These are phyloP conservation scores for Dipodomys spectabilis DNA, from an alignment of 2,113 vertebrate genomes.

Conservation along the genomic window DNA sequence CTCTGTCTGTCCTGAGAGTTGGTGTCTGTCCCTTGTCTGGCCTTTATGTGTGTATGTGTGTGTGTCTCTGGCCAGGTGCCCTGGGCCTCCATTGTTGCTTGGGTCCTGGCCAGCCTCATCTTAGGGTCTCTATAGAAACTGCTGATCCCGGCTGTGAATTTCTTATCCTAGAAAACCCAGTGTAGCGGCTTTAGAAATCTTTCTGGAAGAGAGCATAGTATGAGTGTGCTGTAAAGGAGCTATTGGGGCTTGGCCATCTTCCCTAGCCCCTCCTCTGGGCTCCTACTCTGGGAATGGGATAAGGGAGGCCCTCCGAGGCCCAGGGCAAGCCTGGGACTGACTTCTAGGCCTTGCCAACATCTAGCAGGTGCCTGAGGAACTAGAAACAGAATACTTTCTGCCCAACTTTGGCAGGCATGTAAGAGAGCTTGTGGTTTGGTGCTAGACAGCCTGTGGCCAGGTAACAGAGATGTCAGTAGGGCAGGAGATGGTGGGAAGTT, in stretches of 20 bases:
- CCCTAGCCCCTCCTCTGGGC: conserved; percentile 16
- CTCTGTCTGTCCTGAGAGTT: not conserved
- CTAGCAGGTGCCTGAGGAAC: not conserved
- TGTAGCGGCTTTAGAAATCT: conserved; percentile 75
- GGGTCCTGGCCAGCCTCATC: conserved; percentile 77
- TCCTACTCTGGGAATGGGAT: conserved; percentile 34
- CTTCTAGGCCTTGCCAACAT: not conserved
- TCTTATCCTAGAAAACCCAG: conserved; percentile 75
- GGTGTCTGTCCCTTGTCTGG: conserved; percentile 42
- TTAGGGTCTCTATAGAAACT: conserved; percentile 83
- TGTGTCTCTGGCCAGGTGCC: conserved; percentile 65
- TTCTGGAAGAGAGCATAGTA: conserved; percentile 71
- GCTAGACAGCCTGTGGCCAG: not conserved
- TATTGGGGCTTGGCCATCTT: conserved; percentile 34
- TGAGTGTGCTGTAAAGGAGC: conserved; percentile 49
- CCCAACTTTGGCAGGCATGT: not conserved
- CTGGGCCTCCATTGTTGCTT: conserved; percentile 67
- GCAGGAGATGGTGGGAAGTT: not conserved
- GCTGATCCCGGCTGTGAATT: conserved; percentile 77
- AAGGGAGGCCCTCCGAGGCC: not conserved
- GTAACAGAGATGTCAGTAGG: not conserved
- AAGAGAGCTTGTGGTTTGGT: not conserved
- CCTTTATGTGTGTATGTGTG: conserved; percentile 46
- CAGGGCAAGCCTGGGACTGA: not conserved
- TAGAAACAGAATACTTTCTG: not conserved